Evolutionary conservation across 1,140 invertebrate genomes (phyloP), one percentile per base, ranked within the genome.

Genomic region (Euura lappo): DNA sequence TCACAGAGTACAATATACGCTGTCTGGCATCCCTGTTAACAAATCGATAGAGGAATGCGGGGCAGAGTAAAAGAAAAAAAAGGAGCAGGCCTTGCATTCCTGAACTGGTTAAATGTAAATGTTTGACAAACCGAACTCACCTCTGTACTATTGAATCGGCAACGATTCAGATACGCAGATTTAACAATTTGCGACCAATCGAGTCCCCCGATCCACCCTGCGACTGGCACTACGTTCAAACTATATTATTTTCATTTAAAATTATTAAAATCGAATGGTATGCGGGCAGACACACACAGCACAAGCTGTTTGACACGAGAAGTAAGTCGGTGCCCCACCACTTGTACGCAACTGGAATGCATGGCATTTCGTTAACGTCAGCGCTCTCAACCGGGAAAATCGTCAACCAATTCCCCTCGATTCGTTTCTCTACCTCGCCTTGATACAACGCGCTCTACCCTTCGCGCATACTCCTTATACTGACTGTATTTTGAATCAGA

Each of bases 1-100:
- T 28, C 28, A 28, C 28, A 28, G 28, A 28, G 28, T 28, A 28
- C 28, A 28, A 28, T 28, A 28, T 28, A 28, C 28, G 28, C 66
- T 42, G 13, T 44, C 66, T 68, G 66, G 66, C 66, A 68, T 68
- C 28, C 44, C 66, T 42, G 28, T 11, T 68, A 28, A 75, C 77
- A 82, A 86, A 87, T 87, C 84, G 76, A 87, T 86, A 87, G 76
- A 85, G 84, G 86, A 86, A 87, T 86, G 85, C 84, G 80, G 81
- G 79, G 76, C 79, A 81, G 82, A 80, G 78, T 81, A 80, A 81
- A 82, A 83, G 81, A 83, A 78, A 75, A 77, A 65, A 76, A 73
- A 74, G 74, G 45, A 72, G 66, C 71, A 65, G 68, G 47, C 69
- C 66, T 73, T 77, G 75, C 80, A 79, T 82, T 82, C 80, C 74